Evolutionary conservation across 2,113 vertebrate species (phyloP).

Genomic region (Himantopus leucocephalus): DNA sequence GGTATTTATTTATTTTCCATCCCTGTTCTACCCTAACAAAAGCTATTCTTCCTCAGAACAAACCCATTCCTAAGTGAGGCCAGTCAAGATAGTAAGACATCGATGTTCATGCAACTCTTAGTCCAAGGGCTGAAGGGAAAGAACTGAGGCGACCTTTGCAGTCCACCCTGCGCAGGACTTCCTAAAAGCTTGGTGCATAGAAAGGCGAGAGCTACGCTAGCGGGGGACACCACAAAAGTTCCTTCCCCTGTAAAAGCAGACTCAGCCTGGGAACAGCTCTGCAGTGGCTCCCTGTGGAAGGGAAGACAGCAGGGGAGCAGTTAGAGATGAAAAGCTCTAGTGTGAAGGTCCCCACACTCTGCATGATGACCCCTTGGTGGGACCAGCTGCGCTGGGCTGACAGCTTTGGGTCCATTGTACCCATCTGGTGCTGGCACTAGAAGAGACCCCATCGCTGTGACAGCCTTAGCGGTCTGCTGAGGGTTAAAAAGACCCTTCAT

Average conservation of each 20-base stretch:
- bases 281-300: background rate
- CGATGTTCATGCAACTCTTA: background rate
- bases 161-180: background rate
- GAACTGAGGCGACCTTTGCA: background rate
- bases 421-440: background rate
- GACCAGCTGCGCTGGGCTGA: background rate
- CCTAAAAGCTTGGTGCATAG: background rate
- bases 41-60: background rate
- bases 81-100: accelerated
- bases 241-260: background rate
- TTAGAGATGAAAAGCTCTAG: background rate
- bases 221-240: background rate
- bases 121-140: background rate
- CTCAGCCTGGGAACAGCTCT: background rate
- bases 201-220: accelerated
- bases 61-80: background rate
- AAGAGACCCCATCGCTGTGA: background rate
- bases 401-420: background rate
- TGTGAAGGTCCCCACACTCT: background rate
- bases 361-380: background rate
- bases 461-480: background rate
- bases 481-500: background rate
- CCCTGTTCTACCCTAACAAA: background rate
- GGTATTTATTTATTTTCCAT: background rate
- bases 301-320: background rate